phyloP scores from a whole-genome alignment of 2,113 vertebrate genomes.

The Prinia subflava region DNA sequence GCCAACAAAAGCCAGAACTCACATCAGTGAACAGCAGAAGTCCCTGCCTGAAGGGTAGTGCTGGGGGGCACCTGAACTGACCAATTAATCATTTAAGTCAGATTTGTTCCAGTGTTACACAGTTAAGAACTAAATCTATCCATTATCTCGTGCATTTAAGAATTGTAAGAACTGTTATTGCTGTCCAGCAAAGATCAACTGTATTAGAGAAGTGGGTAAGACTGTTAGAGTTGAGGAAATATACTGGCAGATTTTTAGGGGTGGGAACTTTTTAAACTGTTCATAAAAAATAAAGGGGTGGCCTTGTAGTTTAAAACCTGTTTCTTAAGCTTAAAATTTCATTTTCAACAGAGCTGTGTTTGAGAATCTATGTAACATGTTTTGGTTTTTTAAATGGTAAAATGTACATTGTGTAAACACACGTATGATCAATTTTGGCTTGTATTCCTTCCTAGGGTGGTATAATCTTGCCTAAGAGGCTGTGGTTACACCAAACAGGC shows the following conservation, averaged over 20 bases:
- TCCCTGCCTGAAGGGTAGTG: not conserved
- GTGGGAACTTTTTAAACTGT: slow-evolving; percentile 77
- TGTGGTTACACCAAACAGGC: slow-evolving; percentile 64
- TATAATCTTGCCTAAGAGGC: slow-evolving; percentile 66
- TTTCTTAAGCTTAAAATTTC: slow-evolving; percentile 73
- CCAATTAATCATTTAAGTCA: not conserved
- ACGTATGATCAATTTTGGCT: slow-evolving; percentile 54
- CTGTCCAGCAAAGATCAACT: not conserved
- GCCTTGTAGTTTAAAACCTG: slow-evolving; percentile 71
- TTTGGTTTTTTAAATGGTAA: slow-evolving; percentile 63
- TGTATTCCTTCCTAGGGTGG: slow-evolving; percentile 57
- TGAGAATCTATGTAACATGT: slow-evolving; percentile 68
- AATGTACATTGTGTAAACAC: slow-evolving; percentile 70
- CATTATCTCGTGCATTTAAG: not conserved
- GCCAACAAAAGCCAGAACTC: slow-evolving; percentile 15
- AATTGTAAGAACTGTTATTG: slow-evolving; percentile 44
- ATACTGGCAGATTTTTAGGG: slow-evolving; percentile 73
- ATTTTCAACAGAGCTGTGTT: slow-evolving; percentile 72
- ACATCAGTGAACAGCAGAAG: slow-evolving; percentile 3
- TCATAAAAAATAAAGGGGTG: slow-evolving; percentile 68
- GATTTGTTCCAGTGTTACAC: slow-evolving; percentile 14
- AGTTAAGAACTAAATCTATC: not conserved
- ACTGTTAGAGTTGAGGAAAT: slow-evolving; percentile 35
- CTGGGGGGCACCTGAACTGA: not conserved
- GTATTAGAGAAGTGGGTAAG: slow-evolving; percentile 44